Evolutionary conservation across 2,113 vertebrate genomes (phyloP), one percentile per base, ranked within the genome.

Genomic region (Urocynchramus pylzowi): DNA sequence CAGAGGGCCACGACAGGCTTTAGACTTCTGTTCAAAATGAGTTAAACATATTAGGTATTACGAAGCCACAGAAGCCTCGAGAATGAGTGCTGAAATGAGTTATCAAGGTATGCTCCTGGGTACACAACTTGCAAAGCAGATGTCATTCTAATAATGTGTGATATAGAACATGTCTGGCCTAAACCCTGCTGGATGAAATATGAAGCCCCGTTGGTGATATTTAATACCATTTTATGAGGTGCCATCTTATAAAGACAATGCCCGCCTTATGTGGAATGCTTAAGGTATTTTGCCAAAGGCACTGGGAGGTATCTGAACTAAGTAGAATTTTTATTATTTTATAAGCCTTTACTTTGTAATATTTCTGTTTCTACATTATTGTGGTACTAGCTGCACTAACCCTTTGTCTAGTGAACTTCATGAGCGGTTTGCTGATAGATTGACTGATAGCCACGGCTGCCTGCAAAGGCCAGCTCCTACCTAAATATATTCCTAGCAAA

Each of bases 201-300:
- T 98, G 98, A 99, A 98, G 98, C 98, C 98, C 97, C 90, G 93
- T 97, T 98, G 98, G 98, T 99, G 98, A 98, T 98, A 98, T 99
- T 98, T 99, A 99, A 99, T 99, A 98, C 99, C 98, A 97, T 98
- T 99, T 99, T 99, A 99, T 99, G 99, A 99, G 98, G 98, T 98
- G 98, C 98, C 97, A 98, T 98, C 98, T 98, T 97, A 98, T 98
- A 98, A 98, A 98, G 98, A 98, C 98, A 98, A 98, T 98, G 96
- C 97, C 96, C 97, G 98, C 98, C 98, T 98, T 98, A 98, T 98
- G 98, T 98, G 97, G 97, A 98, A 98, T 97, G 98, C 98, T 98
- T 99, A 98, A 98, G 97, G 97, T 98, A 97, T 98, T 98, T 98
- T 98, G 98, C 98, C 98, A 97, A 97, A 98, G 98, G 98, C 98